Evolutionary conservation across 2,797 vertebrate species (phyloP).

Genomic region (Atherinosoma microstoma): DNA sequence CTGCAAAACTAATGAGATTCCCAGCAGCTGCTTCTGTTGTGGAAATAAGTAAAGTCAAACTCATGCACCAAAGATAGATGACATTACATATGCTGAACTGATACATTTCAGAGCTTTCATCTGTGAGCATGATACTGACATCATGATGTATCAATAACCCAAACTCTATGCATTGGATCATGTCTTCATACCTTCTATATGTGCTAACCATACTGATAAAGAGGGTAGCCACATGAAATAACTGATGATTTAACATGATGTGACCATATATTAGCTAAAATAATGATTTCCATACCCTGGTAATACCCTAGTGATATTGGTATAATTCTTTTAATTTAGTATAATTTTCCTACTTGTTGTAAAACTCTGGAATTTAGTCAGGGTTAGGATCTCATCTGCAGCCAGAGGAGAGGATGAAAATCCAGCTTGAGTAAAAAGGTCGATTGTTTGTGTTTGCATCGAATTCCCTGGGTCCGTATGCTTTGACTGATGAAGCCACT

Average conservation of each 20-base stretch:
- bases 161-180: too few species aligned
- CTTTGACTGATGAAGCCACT: conserved; percentile 52
- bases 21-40: too few species aligned
- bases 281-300: too few species aligned
- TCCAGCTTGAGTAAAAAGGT: not conserved
- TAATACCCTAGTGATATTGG: too few species aligned
- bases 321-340: not conserved
- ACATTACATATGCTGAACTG: not conserved
- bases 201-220: too few species aligned
- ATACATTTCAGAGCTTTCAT: too few species aligned
- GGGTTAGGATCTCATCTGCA: not conserved
- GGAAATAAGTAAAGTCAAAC: too few species aligned
- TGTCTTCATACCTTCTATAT: too few species aligned
- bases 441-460: conserved; percentile 43
- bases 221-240: too few species aligned
- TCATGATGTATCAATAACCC: not conserved
- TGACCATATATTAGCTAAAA: not conserved
- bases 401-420: not conserved
- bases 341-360: not conserved
- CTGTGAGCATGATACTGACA: too few species aligned
- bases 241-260: too few species aligned
- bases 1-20: not conserved
- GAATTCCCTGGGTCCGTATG: conserved; percentile 14
- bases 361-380: not conserved
- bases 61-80: not conserved